phyloP scores from a whole-genome alignment of 2,888 invertebrate species.

The Cerastoderma edule region DNA sequence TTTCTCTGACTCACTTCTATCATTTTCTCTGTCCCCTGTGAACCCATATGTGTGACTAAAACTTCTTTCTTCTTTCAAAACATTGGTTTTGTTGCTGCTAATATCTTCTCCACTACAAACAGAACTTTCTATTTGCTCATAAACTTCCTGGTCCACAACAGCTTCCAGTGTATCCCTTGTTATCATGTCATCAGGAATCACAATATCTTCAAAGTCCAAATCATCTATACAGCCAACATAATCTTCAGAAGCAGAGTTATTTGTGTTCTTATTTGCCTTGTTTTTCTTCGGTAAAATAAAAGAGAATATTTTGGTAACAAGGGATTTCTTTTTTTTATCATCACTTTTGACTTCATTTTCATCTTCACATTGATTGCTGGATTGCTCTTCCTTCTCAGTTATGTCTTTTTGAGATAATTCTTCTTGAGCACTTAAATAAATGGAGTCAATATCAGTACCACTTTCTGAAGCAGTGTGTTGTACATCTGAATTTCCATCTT shows the following conservation, averaged over 20 bases:
- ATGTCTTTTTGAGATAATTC: neutral
- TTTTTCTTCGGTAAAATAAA: conserved; percentile 10
- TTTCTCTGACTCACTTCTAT: neutral
- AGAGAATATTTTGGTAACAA: conserved; percentile 15
- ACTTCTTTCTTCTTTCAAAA: too few relatives aligned
- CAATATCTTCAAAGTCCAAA: neutral
- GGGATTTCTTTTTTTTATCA: conserved; percentile 4
- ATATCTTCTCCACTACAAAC: too few relatives aligned
- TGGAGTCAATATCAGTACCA: conserved; percentile 8
- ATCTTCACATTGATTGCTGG: neutral
- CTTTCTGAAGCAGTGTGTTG: neutral
- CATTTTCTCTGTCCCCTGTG: neutral
- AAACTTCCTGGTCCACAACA: neutral
- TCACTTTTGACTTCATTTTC: neutral
- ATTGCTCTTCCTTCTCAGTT: neutral
- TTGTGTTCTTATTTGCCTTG: neutral
- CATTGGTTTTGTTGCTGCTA: too few relatives aligned
- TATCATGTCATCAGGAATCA: neutral
- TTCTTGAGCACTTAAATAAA: neutral
- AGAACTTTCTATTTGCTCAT: neutral
- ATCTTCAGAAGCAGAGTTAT: neutral
- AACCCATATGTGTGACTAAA: too few relatives aligned
- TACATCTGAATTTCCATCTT: too few relatives aligned
- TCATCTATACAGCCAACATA: too few relatives aligned
- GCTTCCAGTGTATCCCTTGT: neutral